Base-by-base conservation (phyloP, 2,113 vertebrate species). In the Gallinago undulata region DNA sequence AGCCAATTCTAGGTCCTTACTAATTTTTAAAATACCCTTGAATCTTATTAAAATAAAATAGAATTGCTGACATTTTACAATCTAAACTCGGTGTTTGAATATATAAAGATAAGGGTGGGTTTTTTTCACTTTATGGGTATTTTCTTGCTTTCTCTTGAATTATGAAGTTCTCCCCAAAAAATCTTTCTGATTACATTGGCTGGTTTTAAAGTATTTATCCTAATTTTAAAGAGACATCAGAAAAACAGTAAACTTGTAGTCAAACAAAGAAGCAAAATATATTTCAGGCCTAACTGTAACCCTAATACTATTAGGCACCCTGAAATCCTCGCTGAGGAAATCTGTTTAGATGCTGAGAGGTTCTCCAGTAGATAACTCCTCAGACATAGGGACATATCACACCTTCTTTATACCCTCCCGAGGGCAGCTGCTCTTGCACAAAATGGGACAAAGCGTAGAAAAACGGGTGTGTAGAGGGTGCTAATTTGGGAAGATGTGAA, bases 401-500 rank as follows among this genome's bases (percentile, higher is more conserved):
- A 66, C 27, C 59, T 51, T 84, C 83, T 35, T 35, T n/a, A 37
- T 43, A 70, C 37, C 56, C 89, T 77, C 19, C 0, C 12, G 75
- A 87, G 89, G 88, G 80, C 92, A 91, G 84, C 89, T 94, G 94
- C 13, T 70, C 78, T 67, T 76, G 33, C 60, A 63, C 53, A 87
- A 97, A 97, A 92, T 84, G 89, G 85, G 86, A 92, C 60, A 73
- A 87, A 93, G 43, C 92, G 73, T 51, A 89, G 56, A 60, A 93
- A 92, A 95, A 88, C 10, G 86, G 73, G 53, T 95, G 51, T 37
- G 10, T 2, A 28, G 92, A 92, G 35, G 33, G 31, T 96, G 83
- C 94, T 94, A 95, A 96, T 94, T 96, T 83, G 57, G 80, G 87
- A 96, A 89, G 89, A 96, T 69, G 93, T 79, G 84, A 96, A 93